Base-by-base conservation (phyloP, 2,888 invertebrate genomes). In the Poecilobothrus nobilitatus region DNA sequence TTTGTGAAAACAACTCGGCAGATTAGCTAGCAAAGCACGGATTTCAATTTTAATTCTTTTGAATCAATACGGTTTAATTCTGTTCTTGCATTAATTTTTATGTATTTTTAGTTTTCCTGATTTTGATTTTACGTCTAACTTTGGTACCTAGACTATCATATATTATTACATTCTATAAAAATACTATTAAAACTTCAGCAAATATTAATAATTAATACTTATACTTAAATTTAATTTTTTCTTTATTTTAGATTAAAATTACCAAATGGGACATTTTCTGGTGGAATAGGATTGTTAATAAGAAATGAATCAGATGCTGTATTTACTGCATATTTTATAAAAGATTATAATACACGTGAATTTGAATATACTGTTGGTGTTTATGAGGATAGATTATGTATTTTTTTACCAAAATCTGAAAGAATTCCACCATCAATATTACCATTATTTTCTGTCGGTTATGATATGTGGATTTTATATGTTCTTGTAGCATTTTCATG, bases 251-350 rank as follows among this genome's bases (percentile, higher is more conserved):
- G 82, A 0, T 75, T 77, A 9, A 77, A 76, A 9, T 69, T 75
- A 27, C 71, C 74, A 2, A 79, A 82, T 72, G 82, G 82, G 0
- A 77, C 79, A 0, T 80, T 75, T 15, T 78, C 74, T 62, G 83
- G 83, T 5, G 80, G 78, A 7, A 73, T 83, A 5, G 81, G 80
- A 2, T 78, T 79, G 7, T 70, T 80, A 0, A 74, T 80, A 53
- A 77, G 77, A 6, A 72, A 74, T 12, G 77, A 80, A 71, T 74
- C 77, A 21, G 83, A 83, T 70, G 75, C 82, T 0, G 76, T 78
- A 4, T 74, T 82, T 68, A 76, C 81, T 1, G 80, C 81, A 0
- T 79, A 80, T 70, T 83, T 83, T 69, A 74, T 83, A 3, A 83
- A 83, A 72, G 80, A 81, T 67, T 83, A 83, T 70, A 76, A 78